Evolutionary conservation across 2,113 vertebrate genomes (phyloP), one percentile per base, ranked within the genome.

Genomic region (Pterophyllum scalare): DNA sequence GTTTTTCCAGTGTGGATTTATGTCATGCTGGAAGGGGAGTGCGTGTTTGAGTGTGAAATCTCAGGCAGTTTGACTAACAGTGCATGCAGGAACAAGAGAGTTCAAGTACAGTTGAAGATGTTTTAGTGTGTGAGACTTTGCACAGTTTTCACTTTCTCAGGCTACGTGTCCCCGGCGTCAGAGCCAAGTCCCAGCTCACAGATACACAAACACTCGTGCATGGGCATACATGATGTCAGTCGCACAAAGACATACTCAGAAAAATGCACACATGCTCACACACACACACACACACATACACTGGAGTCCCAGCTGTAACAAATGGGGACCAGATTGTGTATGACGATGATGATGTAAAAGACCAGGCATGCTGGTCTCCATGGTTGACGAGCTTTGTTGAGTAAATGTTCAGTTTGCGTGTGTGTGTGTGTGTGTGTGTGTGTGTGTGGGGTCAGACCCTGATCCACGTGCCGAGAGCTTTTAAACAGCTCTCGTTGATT

Each of bases 301-400:
- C 79, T 82, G 58, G 78, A 81, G 88, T 81, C 85, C 70, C 92
- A 92, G 92, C 89, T 94, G 92, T 91, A 94, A 83, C 91, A 94
- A 94, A 94, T 94, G 86, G 88, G 77, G 92, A 94, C 84, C 93
- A 94, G 93, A 94, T 94, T 93, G 88, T 91, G 89, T 90, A 85
- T 87, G 87, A 91, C 80, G 90, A 84, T 80, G 86, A 89, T 93
- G 93, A 94, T 91, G 93, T 94, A 88, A 91, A 94, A 84, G 88
- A 91, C 57, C 86, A 93, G 90, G 92, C 93, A 94, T 92, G 92
- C 89, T 88, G 92, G 93, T 93, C 93, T 92, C 90, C 92, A 93
- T 93, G 92, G 93, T 65, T 83, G 85, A 91, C 14, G 11, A 84
- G 77, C 86, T 90, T 76, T 94, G 93, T 93, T 93, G 93, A 93